Conservation (phyloP, 2,113 vertebrate species). For the Megaptera novaeangliae region DNA sequence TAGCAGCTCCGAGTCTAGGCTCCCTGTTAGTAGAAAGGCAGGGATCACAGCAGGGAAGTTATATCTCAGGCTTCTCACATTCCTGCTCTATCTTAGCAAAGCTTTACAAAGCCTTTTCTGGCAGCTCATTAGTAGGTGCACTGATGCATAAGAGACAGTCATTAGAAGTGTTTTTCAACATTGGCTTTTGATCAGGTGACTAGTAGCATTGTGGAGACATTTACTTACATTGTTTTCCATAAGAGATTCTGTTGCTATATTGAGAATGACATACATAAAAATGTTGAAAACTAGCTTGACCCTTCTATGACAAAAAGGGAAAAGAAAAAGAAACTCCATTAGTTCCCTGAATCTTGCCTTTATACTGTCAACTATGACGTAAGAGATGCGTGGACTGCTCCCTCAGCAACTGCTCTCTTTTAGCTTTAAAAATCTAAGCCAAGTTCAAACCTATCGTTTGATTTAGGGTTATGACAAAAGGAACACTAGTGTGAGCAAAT, state of each 20-base stretch:
- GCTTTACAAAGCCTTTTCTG: constrained; percentile 97
- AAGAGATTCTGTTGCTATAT: constrained; percentile 85
- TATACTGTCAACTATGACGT: constrained; percentile 81
- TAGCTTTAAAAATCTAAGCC: constrained; percentile 79
- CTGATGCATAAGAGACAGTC: constrained; percentile 99
- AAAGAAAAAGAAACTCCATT: constrained; percentile 77
- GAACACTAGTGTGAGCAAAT: constrained; percentile 56
- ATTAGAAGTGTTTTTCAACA: constrained; percentile 98
- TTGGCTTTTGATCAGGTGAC: constrained; percentile 96
- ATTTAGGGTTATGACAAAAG: constrained; percentile 75
- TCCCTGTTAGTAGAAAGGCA: constrained; percentile 98
- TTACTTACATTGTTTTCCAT: constrained; percentile 88
- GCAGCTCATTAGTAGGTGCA: constrained; percentile 99
- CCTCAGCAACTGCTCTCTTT: constrained; percentile 62
- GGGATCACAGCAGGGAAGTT: constrained; percentile 99
- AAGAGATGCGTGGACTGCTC: constrained; percentile 74
- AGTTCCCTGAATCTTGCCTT: constrained; percentile 79
- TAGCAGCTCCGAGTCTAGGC: constrained; percentile 91
- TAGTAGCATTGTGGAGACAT: constrained; percentile 87
- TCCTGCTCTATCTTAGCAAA: constrained; percentile 93
- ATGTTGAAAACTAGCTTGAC: constrained; percentile 84
- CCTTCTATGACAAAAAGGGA: constrained; percentile 81
- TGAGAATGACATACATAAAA: constrained; percentile 85
- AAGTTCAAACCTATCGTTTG: constrained; percentile 70
- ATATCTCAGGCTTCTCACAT: constrained; percentile 97